Evolutionary conservation across 2,113 vertebrate species (phyloP).

Genomic region (Tupaia tana): DNA sequence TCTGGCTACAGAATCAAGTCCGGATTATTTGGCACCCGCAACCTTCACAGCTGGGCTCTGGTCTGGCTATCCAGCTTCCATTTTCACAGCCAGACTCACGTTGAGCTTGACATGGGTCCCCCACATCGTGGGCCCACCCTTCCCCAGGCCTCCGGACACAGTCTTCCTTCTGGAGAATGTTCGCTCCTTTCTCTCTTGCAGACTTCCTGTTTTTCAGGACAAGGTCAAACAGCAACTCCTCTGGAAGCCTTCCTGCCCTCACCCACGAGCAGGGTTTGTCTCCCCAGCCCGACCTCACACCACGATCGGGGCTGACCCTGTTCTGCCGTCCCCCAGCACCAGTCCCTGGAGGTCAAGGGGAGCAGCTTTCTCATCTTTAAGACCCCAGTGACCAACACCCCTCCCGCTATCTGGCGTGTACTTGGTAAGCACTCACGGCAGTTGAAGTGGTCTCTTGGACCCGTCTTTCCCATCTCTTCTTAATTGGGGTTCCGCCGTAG

Average conservation of each 20-base stretch:
- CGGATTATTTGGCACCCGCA: accelerated
- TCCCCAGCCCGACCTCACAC: neutral
- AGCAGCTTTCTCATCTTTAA: neutral
- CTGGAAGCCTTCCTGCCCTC: neutral
- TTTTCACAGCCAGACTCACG: neutral
- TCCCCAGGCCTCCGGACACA: accelerated
- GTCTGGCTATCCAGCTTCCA: neutral
- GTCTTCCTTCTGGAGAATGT: neutral
- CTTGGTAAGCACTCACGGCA: neutral
- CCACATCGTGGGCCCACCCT: neutral
- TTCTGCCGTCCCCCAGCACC: neutral
- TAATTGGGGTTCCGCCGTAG: constrained; percentile 61
- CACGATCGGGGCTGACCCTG: neutral
- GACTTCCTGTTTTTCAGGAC: constrained; percentile 5
- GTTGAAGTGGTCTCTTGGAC: constrained; percentile 52
- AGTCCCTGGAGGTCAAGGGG: neutral
- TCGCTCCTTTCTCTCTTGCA: neutral
- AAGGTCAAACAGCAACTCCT: neutral
- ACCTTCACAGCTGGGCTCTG: neutral
- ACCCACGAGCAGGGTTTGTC: neutral
- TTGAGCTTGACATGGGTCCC: neutral
- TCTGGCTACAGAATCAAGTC: neutral
- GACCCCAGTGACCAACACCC: neutral
- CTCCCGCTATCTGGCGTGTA: neutral
- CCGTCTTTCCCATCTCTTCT: constrained; percentile 53